Percentiles rank a stretch among this genome's conserved stretches.
Conservation (phyloP, 2,797 vertebrate species). For the Spinus olivaceus region DNA sequence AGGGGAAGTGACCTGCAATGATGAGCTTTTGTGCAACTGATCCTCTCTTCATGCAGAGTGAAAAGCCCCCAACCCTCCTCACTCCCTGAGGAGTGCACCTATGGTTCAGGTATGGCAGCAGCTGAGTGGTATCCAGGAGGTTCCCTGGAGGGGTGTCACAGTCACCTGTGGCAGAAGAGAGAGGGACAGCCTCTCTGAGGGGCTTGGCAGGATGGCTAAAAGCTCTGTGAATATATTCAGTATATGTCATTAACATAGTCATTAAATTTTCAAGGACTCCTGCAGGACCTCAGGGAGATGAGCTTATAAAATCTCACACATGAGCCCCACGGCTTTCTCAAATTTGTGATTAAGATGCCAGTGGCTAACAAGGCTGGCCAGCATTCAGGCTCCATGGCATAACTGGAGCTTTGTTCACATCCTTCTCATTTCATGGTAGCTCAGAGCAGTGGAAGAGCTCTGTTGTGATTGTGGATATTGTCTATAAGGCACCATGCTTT, state of each 20-base stretch:
- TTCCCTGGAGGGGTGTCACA: neutral
- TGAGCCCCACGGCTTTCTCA: neutral
- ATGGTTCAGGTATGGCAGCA: rapidly evolving
- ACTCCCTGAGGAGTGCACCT: neutral
- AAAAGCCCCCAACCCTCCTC: neutral
- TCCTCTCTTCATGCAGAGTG: neutral
- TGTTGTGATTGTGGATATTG: neutral
- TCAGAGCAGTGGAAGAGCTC: neutral
- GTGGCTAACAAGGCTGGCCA: neutral
- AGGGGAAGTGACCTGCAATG: neutral
- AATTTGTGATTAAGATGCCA: neutral
- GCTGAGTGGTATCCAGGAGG: rapidly evolving
- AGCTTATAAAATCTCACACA: neutral
- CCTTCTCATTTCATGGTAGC: neutral
- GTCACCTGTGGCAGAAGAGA: neutral
- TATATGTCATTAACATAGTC: neutral
- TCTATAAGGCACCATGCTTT: rapidly evolving
- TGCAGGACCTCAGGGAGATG: neutral
- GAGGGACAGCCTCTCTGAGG: neutral
- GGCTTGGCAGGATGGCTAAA: neutral
- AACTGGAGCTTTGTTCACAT: neutral
- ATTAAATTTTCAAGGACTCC: neutral
- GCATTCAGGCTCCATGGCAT: neutral
- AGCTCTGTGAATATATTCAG: neutral
- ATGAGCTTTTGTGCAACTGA: neutral